These are phyloP conservation scores for Odontamblyopus rebecca DNA, from an alignment of 2,797 vertebrate species.

Conservation along the genomic window DNA sequence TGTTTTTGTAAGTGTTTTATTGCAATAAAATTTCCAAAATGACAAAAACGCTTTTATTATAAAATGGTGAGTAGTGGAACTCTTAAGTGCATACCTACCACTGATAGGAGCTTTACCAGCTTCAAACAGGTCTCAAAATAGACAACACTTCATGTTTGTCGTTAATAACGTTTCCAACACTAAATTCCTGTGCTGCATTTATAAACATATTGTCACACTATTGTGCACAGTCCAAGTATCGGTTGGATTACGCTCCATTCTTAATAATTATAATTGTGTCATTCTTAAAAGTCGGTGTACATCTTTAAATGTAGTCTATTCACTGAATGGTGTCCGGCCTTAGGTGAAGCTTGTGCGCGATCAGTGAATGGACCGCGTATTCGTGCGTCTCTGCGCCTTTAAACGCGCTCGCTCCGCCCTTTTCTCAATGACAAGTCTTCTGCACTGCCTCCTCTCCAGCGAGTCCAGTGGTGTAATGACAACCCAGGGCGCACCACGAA, in stretches of 20 bases:
- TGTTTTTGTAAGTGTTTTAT: too few relatives aligned
- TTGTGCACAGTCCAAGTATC: background rate
- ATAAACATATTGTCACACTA: background rate
- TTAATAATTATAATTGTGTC: background rate
- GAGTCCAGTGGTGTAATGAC: constrained; percentile 65
- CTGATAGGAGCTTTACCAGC: too few relatives aligned
- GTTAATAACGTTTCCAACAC: background rate
- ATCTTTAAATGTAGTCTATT: background rate
- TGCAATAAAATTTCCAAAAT: too few relatives aligned
- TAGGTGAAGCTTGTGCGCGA: background rate
- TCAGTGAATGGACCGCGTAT: constrained; percentile 46
- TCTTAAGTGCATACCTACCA: too few relatives aligned
- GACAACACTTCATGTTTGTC: background rate
- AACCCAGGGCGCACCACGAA: constrained; percentile 60
- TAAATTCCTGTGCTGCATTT: background rate
- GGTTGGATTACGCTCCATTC: background rate
- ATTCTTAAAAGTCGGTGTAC: constrained; percentile 7
- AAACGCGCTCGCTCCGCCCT: constrained; percentile 65
- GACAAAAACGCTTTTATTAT: too few relatives aligned
- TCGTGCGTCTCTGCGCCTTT: constrained; percentile 60
- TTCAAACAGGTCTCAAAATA: background rate
- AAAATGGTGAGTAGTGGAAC: too few relatives aligned
- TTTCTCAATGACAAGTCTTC: constrained; percentile 50
- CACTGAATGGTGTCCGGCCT: constrained; percentile 6
- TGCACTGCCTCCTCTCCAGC: constrained; percentile 67